Conservation (phyloP, 37 sponge, comb jelly and placozoan species). For the Tethya wilhelma region DNA sequence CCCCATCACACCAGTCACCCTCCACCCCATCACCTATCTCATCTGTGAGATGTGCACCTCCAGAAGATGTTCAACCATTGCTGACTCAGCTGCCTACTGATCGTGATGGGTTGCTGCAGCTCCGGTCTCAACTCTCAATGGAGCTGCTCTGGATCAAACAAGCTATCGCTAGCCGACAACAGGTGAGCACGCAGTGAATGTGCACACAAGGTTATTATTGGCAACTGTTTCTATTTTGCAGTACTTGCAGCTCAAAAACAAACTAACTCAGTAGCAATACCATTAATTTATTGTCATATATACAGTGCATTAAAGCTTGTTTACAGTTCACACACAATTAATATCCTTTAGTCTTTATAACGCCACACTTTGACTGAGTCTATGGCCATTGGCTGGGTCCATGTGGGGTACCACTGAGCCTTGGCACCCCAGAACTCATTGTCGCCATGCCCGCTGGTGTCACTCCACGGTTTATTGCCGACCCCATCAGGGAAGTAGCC, state of each 20-base stretch:
- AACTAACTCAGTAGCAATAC: too few species aligned
- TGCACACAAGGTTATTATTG: too few species aligned
- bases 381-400: constrained; percentile 63
- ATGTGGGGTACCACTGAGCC: constrained; percentile 69
- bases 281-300: too few species aligned
- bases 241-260: too few species aligned
- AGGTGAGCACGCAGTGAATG: too few species aligned
- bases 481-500: constrained; percentile 83
- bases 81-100: constrained; percentile 20
- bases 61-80: neutral
- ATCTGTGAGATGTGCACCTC: neutral
- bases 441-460: constrained; percentile 53
- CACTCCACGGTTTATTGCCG: constrained; percentile 79
- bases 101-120: constrained; percentile 42
- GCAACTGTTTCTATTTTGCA: too few species aligned
- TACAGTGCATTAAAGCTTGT: too few species aligned
- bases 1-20: neutral
- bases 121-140: constrained; percentile 56
- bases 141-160: constrained; percentile 86
- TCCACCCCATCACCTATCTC: neutral
- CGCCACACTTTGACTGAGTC: constrained; percentile 85
- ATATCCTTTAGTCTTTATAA: too few species aligned
- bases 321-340: too few species aligned
- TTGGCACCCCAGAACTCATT: constrained; percentile 64
- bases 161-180: constrained; percentile 79